Evolutionary conservation across 2,113 vertebrate genomes (phyloP).

Genomic region (Circaetus cinerascens): DNA sequence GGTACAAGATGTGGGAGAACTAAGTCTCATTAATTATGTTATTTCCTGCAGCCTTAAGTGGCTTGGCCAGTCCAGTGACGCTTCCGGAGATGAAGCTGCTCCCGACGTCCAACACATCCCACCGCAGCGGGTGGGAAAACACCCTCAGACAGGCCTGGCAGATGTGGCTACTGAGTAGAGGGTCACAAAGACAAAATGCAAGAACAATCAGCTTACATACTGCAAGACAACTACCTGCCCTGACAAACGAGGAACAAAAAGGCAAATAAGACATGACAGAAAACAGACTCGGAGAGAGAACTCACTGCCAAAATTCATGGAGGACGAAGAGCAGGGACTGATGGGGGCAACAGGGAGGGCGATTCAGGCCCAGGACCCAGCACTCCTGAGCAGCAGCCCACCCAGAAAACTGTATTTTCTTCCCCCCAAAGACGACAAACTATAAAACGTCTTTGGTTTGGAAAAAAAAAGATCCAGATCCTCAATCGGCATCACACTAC

Average conservation of each 20-base stretch:
- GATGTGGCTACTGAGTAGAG: neutral
- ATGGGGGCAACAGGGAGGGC: rapidly evolving
- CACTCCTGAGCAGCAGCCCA: neutral
- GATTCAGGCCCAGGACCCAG: neutral
- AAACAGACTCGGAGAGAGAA: rapidly evolving
- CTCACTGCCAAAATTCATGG: rapidly evolving
- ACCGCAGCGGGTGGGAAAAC: neutral
- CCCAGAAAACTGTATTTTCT: neutral
- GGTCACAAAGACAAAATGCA: neutral
- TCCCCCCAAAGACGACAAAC: neutral
- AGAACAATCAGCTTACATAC: neutral
- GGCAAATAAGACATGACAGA: neutral
- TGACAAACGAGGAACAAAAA: neutral
- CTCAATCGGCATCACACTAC: neutral
- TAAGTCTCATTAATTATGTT: slow-evolving; percentile 56
- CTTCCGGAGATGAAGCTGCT: neutral
- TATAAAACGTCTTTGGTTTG: neutral
- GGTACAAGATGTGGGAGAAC: slow-evolving; percentile 55
- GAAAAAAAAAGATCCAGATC: neutral
- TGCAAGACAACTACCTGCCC: neutral
- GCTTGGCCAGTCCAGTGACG: slow-evolving; percentile 28
- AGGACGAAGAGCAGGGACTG: neutral
- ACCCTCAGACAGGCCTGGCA: neutral
- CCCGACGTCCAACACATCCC: neutral
- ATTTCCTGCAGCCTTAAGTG: slow-evolving; percentile 59